Conservation (phyloP, 2,888 invertebrate genomes). For the Agrochola lychnidis region DNA sequence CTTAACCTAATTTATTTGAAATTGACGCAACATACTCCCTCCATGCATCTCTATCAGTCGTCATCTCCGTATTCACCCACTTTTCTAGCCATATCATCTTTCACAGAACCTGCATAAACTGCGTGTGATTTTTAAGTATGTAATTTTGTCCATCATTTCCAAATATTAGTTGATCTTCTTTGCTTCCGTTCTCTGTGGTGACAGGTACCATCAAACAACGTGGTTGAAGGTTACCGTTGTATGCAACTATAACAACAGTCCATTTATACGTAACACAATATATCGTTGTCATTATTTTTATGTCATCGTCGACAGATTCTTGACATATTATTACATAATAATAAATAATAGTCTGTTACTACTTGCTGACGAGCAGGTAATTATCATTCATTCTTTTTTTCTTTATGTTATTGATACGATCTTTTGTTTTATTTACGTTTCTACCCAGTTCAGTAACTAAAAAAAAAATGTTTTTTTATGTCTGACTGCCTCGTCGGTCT, state of each 20-base stretch:
- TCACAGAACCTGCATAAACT: not conserved
- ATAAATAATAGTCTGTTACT: conserved; percentile 31
- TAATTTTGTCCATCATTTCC: not conserved
- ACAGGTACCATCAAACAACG: conserved; percentile 19
- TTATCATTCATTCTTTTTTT: conserved; percentile 16
- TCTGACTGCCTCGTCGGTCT: too few relatives aligned
- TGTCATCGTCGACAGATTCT: conserved; percentile 42
- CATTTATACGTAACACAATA: conserved; percentile 29
- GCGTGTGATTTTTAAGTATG: not conserved
- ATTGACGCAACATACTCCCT: not conserved
- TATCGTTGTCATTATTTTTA: conserved; percentile 54
- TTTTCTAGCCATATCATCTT: not conserved
- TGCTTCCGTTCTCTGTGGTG: not conserved
- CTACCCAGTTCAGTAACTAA: not conserved
- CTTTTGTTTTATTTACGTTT: conserved; percentile 24
- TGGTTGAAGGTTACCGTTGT: conserved; percentile 29
- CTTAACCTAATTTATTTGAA: not conserved
- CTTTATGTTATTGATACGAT: not conserved
- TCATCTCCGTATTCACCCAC: not conserved
- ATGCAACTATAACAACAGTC: conserved; percentile 36
- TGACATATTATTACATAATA: conserved; percentile 37
- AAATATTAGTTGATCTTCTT: conserved; percentile 11
- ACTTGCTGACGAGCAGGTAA: conserved; percentile 9
- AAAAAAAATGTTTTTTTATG: not conserved
- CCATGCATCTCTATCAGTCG: not conserved